Evolutionary conservation across 2,888 invertebrate genomes (phyloP), one percentile per base, ranked within the genome.

Genomic region (Drosophila fulvimacula): DNA sequence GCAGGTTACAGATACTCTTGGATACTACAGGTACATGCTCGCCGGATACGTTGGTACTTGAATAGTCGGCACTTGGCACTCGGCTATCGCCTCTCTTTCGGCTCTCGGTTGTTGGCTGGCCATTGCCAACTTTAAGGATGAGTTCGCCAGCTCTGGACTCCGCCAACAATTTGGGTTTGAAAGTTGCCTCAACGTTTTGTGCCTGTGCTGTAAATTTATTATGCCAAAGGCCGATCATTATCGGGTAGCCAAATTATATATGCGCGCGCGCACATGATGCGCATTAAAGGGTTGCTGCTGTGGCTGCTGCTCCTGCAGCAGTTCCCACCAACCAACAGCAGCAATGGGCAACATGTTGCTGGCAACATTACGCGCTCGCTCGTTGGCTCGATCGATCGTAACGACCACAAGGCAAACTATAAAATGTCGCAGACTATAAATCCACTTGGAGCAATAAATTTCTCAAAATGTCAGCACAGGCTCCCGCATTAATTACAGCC

Each of bases 171-270:
- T 67, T 69, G 32, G 62, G 52, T 53, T 65, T 63, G 85, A 89
- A 82, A 82, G 89, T 82, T 75, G 62, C 79, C 76, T 46, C 59
- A 70, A 64, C 67, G 67, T 67, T 82, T 76, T 81, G 76, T 85
- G 79, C 69, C 76, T 79, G 69, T 79, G 76, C 80, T 82, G 86
- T 73, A 89, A 90, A 90, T 86, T 88, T 84, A 84, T 90, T 90
- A 86, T 90, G 86, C 86, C 86, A 90, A 90, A 89, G 90, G 87
- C 90, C 90, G 87, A 87, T 87, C 88, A 90, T 87, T 87, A 87
- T 87, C 87, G 90, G 90, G 90, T 90, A 90, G 90, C 89, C 86
- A 90, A 87, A 87, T 87, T 87, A 87, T 90, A 86, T 89, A 90
- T 89, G 90, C 88, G 88, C 86, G 89, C 76, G 89, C 88, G 79